phyloP scores from a whole-genome alignment of 2,797 vertebrate species.

The Micrastur ruficollis region DNA sequence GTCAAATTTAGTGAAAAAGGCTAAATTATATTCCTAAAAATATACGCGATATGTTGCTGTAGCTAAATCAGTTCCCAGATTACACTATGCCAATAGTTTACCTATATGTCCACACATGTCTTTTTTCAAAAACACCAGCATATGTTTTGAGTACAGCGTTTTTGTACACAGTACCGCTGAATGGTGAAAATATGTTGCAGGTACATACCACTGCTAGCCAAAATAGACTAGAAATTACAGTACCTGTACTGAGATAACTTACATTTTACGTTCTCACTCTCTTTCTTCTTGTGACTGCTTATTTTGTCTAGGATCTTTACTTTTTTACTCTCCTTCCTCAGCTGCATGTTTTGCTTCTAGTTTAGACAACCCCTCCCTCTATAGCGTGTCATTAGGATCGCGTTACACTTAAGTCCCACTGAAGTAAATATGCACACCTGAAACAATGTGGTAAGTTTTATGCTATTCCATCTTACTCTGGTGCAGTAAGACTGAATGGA shows the following conservation, averaged over 20 bases:
- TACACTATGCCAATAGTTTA: not conserved
- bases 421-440: not conserved
- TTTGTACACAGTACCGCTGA: not conserved
- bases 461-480: not conserved
- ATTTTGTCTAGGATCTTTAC: not conserved
- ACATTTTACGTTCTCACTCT: not conserved
- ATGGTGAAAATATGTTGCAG: not conserved
- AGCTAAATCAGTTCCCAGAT: not conserved
- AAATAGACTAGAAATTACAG: not conserved
- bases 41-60: not conserved
- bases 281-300: not conserved
- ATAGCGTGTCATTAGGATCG: not conserved
- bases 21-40: not conserved
- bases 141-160: rapidly evolving
- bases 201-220: not conserved
- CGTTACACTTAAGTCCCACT: not conserved
- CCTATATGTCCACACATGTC: not conserved
- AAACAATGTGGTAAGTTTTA: not conserved
- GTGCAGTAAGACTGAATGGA: not conserved
- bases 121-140: rapidly evolving
- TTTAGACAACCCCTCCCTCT: not conserved
- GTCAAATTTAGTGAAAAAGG: not conserved
- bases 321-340: not conserved
- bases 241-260: not conserved
- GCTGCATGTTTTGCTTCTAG: not conserved